Base-by-base conservation (phyloP, 1,140 invertebrate species). In the Drosophila ogumai region DNA sequence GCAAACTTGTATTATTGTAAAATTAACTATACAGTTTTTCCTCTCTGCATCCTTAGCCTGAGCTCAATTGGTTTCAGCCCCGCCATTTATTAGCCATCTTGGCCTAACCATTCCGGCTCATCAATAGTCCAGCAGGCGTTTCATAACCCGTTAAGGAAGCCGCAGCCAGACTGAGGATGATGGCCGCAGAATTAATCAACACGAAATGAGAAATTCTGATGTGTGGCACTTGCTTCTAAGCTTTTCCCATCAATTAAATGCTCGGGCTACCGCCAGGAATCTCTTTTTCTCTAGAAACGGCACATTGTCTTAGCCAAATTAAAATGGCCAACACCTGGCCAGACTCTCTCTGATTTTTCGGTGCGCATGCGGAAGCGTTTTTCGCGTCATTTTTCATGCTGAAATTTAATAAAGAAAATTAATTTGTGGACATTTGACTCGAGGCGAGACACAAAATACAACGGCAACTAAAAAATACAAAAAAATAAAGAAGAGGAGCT, bases 331-430 rank as follows among this genome's bases (percentile, higher is more conserved):
- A 17, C 84, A 87, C 84, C 84, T 87, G 10, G 32, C 50, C 31
- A 72, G 49, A 50, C 25, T 55, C 71, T 63, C 43, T 34, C 28
- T 3, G 17, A 38, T 41, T 72, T 77, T 65, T 67, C 55, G 59
- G 46, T 81, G 82, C 85, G 75, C 86, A 90, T 85, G 85, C 85
- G 85, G 85, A 90, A 90, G 85, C 85, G 86, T 90, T 90, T 90
- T 90, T 85, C 81, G 81, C 85, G 85, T 90, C 85, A 90, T 90
- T 90, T 90, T 90, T 90, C 85, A 90, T 90, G 85, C 85, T 90
- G 86, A 90, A 90, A 90, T 90, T 90, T 90, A 90, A 90, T 90
- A 90, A 90, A 90, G 85, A 90, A 90, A 90, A 90, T 90, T 90
- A 90, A 90, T 90, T 90, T 90, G 85, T 90, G 85, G 85, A 90